Evolutionary conservation across 53 echinoderm and acorn worm species (phyloP).

Genomic region (Patiria pectinifera): DNA sequence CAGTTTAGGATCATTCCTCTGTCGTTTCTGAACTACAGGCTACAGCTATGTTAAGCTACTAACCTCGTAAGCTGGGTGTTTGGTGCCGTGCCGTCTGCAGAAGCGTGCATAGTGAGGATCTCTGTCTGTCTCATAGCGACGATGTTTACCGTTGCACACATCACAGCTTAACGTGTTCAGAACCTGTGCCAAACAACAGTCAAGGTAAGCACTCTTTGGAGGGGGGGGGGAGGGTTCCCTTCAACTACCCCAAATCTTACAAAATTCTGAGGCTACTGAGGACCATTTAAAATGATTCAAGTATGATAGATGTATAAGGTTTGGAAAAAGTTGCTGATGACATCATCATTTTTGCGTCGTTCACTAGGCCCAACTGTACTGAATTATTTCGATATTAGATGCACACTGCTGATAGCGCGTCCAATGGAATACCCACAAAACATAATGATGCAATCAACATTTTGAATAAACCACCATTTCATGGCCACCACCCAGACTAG

Average conservation of each 20-base stretch:
- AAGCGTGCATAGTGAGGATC: constrained; percentile 67
- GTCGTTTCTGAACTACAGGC: not conserved
- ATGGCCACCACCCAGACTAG: not conserved
- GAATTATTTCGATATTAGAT: too few relatives aligned
- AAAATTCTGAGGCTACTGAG: too few relatives aligned
- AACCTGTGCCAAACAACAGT: constrained; percentile 40
- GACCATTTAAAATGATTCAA: too few relatives aligned
- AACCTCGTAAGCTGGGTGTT: constrained; percentile 77
- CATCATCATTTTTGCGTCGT: too few relatives aligned
- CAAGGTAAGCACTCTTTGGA: not conserved
- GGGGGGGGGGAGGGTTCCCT: not conserved
- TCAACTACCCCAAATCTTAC: not conserved
- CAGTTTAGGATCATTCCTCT: too few relatives aligned
- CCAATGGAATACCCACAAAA: too few relatives aligned
- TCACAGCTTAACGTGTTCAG: constrained; percentile 69
- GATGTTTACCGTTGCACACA: constrained; percentile 68
- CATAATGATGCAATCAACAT: too few relatives aligned
- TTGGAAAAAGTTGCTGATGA: too few relatives aligned
- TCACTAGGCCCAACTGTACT: too few relatives aligned
- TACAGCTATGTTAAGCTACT: not conserved
- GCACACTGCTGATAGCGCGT: too few relatives aligned
- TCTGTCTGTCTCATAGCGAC: constrained; percentile 67
- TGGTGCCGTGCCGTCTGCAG: constrained; percentile 63
- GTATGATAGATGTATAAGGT: too few relatives aligned
- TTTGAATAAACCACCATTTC: not conserved